These are phyloP conservation scores for Archips crataeganus DNA, from an alignment of 2,888 invertebrate species.

Conservation along the genomic window DNA sequence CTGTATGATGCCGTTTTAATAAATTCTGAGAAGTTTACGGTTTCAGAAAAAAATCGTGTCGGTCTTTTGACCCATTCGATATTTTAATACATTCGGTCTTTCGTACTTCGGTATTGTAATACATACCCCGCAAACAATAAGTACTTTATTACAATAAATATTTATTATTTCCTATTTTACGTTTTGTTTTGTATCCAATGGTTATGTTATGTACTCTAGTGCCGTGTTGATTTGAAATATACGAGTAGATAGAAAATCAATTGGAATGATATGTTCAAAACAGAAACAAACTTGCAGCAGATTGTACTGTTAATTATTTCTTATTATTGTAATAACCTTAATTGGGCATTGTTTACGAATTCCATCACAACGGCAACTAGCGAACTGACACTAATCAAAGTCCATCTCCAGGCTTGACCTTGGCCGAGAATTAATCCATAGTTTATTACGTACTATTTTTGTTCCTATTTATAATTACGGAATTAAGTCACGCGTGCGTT, in stretches of 20 bases:
- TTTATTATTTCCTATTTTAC: too few species aligned
- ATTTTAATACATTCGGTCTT: too few species aligned
- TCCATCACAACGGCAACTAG: constrained; percentile 21
- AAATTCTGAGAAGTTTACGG: too few species aligned
- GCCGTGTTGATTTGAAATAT: not conserved
- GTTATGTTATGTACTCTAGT: too few species aligned
- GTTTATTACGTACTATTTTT: not conserved
- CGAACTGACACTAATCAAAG: constrained; percentile 52
- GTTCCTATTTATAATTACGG: not conserved
- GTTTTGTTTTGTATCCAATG: not conserved
- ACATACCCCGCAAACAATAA: too few species aligned
- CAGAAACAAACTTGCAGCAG: not conserved
- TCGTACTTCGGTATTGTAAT: too few species aligned
- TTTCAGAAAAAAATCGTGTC: too few species aligned
- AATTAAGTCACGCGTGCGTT: too few species aligned
- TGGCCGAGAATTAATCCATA: constrained; percentile 26
- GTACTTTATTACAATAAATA: too few species aligned
- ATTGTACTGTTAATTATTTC: constrained; percentile 14
- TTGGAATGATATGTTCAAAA: not conserved
- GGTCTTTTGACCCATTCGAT: too few species aligned
- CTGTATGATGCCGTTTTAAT: too few species aligned
- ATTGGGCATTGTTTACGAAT: constrained; percentile 31
- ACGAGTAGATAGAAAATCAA: not conserved
- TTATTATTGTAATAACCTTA: constrained; percentile 23
- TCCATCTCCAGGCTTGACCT: constrained; percentile 47